phyloP scores from a whole-genome alignment of 2,113 vertebrate species.

The Cygnus atratus region DNA sequence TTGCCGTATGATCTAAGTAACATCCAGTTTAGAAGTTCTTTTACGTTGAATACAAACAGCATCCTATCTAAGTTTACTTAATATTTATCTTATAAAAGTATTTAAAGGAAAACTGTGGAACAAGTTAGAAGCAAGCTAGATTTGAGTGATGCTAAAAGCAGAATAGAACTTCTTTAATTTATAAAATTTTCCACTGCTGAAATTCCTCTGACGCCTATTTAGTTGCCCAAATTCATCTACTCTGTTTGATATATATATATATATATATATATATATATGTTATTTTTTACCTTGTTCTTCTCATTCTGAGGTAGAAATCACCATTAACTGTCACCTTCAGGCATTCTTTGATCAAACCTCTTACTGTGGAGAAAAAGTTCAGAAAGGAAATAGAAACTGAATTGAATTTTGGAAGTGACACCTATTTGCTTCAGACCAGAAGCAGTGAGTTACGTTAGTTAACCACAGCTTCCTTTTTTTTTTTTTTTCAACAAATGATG shows the following conservation, averaged over 20 bases:
- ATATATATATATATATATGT: neutral
- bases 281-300: neutral
- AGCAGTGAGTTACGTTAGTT: neutral
- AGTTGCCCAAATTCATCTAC: neutral
- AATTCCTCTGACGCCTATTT: neutral
- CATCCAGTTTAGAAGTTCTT: neutral
- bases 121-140: neutral
- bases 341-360: neutral
- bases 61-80: neutral
- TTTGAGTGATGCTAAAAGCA: neutral
- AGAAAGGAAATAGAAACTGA: neutral
- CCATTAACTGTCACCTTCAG: neutral
- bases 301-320: neutral
- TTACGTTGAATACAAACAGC: neutral
- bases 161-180: neutral
- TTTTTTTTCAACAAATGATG: neutral
- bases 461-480: neutral
- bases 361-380: neutral
- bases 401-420: neutral
- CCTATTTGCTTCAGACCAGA: constrained; percentile 3
- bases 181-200: neutral
- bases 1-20: neutral
- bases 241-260: neutral
- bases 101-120: neutral
- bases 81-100: neutral